Base-by-base conservation (phyloP, 2,888 invertebrate genomes). In the Periphyllus acericola region DNA sequence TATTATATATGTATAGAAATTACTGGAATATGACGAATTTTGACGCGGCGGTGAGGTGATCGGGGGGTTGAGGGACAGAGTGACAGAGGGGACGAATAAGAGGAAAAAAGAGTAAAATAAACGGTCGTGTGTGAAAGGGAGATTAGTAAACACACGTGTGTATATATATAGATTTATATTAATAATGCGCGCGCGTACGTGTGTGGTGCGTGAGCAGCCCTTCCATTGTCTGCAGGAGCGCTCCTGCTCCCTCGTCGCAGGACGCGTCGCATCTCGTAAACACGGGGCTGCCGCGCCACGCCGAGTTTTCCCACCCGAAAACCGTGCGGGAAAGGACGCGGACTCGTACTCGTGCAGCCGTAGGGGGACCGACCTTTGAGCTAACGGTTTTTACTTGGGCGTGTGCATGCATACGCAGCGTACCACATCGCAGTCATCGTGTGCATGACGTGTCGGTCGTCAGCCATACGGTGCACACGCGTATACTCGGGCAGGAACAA, bases 241-340 rank as follows among this genome's bases (percentile, higher is more conserved):
- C 14, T 29, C 29, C 72, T 25, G 32, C 52, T 55, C 83, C 82
- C 72, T 72, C 82, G 78, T 14, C 74, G 32, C 60, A 11, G 72
- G 83, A 52, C 55, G 83, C 55, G 74, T 60, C 55, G 74, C 55
- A 83, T 60, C 83, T 60, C 83, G 36, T 46, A 46, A 68, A 46
- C 52, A 19, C 82, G 71, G n/a, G 32, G 71, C 19, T 72, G 82
- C 34, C 46, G 55, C 25, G 9, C 60, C 72, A 17, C 74, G 21
- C 40, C 14, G 75, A 75, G 86, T 80, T 80, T 87, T 87, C 80
- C 86, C 80, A 87, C 86, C 86, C 36, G 55, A 86, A 80, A 60
- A 82, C 46, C 52, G 14, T 21, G 34, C 68, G 80, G 71, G 86
- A 86, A 86, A 86, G 86, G 86, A 55, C 72, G 79, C 19, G 60